A percentile compares a stretch with the other conserved stretches of the same genome.
phyloP scores from a whole-genome alignment of 1,140 invertebrate genomes.

The Gerris buenoi region DNA sequence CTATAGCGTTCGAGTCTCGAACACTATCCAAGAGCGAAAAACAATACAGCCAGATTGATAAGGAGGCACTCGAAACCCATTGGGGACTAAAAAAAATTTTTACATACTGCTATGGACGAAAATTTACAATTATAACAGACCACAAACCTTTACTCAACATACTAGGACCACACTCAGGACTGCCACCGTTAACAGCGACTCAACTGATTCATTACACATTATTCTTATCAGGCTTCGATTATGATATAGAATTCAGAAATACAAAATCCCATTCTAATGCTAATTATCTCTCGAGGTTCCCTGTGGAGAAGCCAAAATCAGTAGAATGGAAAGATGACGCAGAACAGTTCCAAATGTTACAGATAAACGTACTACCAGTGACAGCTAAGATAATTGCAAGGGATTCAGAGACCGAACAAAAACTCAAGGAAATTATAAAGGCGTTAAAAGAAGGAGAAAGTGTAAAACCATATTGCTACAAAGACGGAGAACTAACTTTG shows the following conservation, averaged over 20 bases:
- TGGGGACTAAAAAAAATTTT: slow-evolving; percentile 37
- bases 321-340: background rate
- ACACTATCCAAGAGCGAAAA: slow-evolving; percentile 29
- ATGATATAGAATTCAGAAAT: slow-evolving; percentile 25
- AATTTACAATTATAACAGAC: slow-evolving; percentile 35
- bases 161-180: slow-evolving; percentile 24
- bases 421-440: too few relatives aligned
- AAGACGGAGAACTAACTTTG: background rate
- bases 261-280: slow-evolving; percentile 21
- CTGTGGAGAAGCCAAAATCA: background rate
- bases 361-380: too few relatives aligned
- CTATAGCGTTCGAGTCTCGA: slow-evolving; percentile 32
- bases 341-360: background rate
- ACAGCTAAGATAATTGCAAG: too few relatives aligned
- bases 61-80: slow-evolving; percentile 36
- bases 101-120: slow-evolving; percentile 34
- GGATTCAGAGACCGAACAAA: background rate
- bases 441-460: too few relatives aligned
- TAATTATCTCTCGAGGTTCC: slow-evolving; percentile 24
- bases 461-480: too few relatives aligned
- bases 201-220: slow-evolving; percentile 4
- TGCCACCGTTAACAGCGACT: background rate
- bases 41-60: slow-evolving; percentile 37
- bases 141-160: slow-evolving; percentile 34
- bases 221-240: slow-evolving; percentile 27